Evolutionary conservation across 1,140 invertebrate species (phyloP).

Genomic region (Cataglyphis hispanica): DNA sequence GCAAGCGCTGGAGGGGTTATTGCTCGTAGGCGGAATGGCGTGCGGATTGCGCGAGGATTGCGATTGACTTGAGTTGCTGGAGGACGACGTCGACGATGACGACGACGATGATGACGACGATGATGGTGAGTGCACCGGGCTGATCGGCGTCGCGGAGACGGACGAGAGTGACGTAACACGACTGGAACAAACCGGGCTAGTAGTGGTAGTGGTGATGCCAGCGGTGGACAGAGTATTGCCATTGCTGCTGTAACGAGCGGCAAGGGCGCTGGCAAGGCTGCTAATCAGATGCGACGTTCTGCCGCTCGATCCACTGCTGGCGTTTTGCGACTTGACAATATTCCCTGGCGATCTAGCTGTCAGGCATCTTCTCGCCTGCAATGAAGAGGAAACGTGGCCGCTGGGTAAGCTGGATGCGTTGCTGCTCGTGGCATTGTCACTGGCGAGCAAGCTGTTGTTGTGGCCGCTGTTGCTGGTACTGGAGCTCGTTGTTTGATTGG

Average conservation of each 20-base stretch:
- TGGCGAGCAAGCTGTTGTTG: constrained; percentile 37
- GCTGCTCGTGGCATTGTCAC: constrained; percentile 61
- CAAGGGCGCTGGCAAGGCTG: constrained; percentile 75
- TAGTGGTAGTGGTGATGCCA: constrained; percentile 71
- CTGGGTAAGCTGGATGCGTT: constrained; percentile 46
- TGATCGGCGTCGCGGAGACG: constrained; percentile 65
- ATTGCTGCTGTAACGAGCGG: constrained; percentile 70
- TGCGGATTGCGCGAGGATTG: constrained; percentile 32
- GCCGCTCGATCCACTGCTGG: constrained; percentile 36
- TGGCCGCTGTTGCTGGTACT: background rate
- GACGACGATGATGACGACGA: background rate
- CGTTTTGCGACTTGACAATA: constrained; percentile 64
- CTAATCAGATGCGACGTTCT: constrained; percentile 77
- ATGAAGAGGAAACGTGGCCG: constrained; percentile 61
- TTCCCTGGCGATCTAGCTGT: constrained; percentile 62
- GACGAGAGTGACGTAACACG: constrained; percentile 69
- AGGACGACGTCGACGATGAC: background rate
- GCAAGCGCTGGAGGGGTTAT: constrained; percentile 76
- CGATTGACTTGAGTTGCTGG: constrained; percentile 25
- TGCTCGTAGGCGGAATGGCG: constrained; percentile 47
- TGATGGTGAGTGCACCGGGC: constrained; percentile 64
- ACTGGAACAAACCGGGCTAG: constrained; percentile 72
- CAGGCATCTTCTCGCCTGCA: constrained; percentile 72
- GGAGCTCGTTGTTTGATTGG: constrained; percentile 52
- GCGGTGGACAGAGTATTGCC: constrained; percentile 62